A percentile compares a stretch with the other conserved stretches of the same genome.
Evolutionary conservation across 2,888 invertebrate genomes (phyloP).

Genomic region (Acanthosepion pharaonis): DNA sequence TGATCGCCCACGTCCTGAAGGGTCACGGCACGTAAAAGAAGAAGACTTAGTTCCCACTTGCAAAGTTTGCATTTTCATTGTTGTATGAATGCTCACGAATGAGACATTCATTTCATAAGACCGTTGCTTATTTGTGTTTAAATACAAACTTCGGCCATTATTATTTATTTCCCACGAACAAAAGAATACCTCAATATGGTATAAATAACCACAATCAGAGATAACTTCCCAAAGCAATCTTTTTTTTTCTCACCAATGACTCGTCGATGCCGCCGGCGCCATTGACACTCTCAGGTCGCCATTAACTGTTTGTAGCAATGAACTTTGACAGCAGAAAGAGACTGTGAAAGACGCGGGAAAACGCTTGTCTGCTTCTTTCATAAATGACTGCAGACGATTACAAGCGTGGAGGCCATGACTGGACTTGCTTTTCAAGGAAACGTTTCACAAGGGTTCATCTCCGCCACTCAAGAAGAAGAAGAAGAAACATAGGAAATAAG

Average conservation of each 20-base stretch:
- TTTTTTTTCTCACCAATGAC: not conserved
- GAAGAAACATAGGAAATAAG: no score
- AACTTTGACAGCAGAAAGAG: not conserved
- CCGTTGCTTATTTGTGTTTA: not conserved
- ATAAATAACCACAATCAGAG: constrained; percentile 8
- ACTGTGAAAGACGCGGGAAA: not conserved
- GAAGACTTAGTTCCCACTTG: no score
- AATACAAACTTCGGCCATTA: not conserved
- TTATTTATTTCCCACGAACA: not conserved
- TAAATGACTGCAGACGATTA: not conserved
- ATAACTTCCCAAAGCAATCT: not conserved
- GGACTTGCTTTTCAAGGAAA: not conserved
- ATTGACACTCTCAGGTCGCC: not conserved
- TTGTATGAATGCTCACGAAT: not conserved
- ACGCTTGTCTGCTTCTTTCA: constrained; percentile 22
- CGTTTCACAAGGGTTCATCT: not conserved
- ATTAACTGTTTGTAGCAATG: not conserved
- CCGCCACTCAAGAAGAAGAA: no score
- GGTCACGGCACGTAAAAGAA: no score
- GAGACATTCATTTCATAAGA: not conserved
- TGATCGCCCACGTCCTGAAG: no score
- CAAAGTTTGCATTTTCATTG: not conserved
- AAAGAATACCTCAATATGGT: not conserved
- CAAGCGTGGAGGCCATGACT: not conserved
- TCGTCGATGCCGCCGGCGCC: not conserved